phyloP scores from a whole-genome alignment of 2,888 invertebrate genomes.

The Pristionchus maxplancki region DNA sequence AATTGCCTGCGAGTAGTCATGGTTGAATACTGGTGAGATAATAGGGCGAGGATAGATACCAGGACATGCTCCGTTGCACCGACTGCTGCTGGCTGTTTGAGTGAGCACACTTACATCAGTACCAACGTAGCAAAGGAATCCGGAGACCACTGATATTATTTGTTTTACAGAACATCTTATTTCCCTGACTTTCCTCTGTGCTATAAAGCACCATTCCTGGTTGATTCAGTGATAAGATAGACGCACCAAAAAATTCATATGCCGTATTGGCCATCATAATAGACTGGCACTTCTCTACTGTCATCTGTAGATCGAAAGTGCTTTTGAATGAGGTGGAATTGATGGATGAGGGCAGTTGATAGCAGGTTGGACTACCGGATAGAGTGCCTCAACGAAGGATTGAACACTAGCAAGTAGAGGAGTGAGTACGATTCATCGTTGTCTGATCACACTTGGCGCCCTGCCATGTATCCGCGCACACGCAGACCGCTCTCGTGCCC shows the following conservation, averaged over 20 bases:
- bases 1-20: not conserved
- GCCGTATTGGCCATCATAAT: not conserved
- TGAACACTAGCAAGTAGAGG: not conserved
- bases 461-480: not conserved
- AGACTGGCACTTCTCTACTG: not conserved
- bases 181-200: not conserved
- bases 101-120: not conserved
- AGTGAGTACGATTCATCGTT: not conserved
- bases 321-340: not conserved
- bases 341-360: not conserved
- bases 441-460: not conserved
- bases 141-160: constrained; percentile 25
- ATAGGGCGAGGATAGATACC: not conserved
- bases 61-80: not conserved
- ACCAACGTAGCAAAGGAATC: not conserved
- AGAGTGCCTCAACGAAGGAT: not conserved
- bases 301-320: not conserved
- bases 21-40: too few relatives aligned
- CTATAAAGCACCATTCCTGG: not conserved
- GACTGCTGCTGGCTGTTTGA: not conserved
- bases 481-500: not conserved
- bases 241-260: not conserved
- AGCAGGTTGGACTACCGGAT: not conserved
- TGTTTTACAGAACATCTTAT: not conserved
- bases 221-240: not conserved